These are phyloP conservation scores for Alloplasta piceator DNA, from an alignment of 2,888 invertebrate species.

Conservation along the genomic window DNA sequence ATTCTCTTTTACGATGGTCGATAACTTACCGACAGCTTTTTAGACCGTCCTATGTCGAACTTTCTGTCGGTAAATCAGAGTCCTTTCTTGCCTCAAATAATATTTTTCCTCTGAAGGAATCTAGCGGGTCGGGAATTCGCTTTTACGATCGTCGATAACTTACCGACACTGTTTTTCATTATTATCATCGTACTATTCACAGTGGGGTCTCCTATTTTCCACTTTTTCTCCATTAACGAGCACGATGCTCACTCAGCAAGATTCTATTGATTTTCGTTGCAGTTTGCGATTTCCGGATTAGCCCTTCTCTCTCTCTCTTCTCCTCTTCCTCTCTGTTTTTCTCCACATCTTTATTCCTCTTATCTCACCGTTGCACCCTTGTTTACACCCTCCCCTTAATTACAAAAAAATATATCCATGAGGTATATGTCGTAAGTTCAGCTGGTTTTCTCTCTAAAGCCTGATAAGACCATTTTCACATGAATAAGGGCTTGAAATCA, in stretches of 20 bases:
- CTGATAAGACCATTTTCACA: constrained; percentile 5
- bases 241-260: constrained; percentile 28
- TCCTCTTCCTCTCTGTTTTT: constrained; percentile 21
- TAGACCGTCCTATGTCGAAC: neutral
- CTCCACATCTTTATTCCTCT: neutral
- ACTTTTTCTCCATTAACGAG: constrained; percentile 31
- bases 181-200: constrained; percentile 16
- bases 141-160: constrained; percentile 21
- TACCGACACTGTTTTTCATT: constrained; percentile 7
- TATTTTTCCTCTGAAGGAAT: neutral
- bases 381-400: constrained; percentile 23
- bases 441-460: constrained; percentile 23
- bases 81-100: neutral
- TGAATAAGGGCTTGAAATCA: too few species aligned
- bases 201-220: constrained; percentile 6
- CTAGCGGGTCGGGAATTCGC: neutral
- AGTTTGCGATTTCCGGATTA: constrained; percentile 53
- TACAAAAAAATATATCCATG: constrained; percentile 27
- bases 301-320: constrained; percentile 19
- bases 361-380: constrained; percentile 12
- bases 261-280: constrained; percentile 61
- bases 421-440: neutral
- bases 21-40: neutral
- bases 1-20: neutral
- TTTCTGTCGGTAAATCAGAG: constrained; percentile 5